Percentiles rank a stretch among this genome's conserved stretches.
These are phyloP conservation scores for Onychomys torridus DNA, from an alignment of 2,797 vertebrate species.

Conservation along the genomic window DNA sequence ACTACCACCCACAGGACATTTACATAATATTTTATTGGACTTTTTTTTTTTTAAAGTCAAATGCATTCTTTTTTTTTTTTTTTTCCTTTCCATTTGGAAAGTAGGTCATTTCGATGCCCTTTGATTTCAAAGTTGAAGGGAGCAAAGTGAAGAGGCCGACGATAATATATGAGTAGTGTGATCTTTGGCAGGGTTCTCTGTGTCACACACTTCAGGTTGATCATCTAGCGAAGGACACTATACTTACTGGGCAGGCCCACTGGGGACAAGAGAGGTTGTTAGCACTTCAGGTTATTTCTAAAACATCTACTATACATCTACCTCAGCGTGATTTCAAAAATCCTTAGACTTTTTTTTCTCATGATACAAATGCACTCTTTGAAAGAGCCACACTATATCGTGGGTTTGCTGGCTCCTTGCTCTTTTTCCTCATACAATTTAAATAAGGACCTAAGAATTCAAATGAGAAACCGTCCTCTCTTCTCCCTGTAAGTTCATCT, in stretches of 20 bases:
- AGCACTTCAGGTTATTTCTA: neutral
- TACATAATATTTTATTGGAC: neutral
- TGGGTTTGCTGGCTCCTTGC: neutral
- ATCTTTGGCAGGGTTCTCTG: neutral
- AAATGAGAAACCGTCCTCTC: neutral
- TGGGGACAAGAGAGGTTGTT: neutral
- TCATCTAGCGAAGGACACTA: neutral
- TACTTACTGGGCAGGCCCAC: neutral
- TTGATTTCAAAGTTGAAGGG: constrained; percentile 39
- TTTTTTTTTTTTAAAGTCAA: constrained; percentile 12
- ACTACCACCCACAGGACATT: neutral
- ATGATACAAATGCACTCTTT: neutral
- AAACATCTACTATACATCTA: neutral
- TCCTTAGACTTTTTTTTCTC: neutral
- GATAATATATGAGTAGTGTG: neutral
- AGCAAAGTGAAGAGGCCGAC: neutral
- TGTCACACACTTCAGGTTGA: neutral
- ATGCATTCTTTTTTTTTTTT: neutral
- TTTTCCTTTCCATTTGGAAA: neutral
- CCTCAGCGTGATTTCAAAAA: constrained; percentile 13
- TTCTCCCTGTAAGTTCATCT: neutral
- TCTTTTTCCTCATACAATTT: neutral
- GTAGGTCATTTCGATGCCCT: neutral
- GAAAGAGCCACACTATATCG: neutral
- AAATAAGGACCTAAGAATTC: neutral